A percentile compares a stretch with the other conserved stretches of the same genome.
These are phyloP conservation scores for Bombus breviceps DNA, from an alignment of 1,140 invertebrate genomes.

Conservation along the genomic window DNA sequence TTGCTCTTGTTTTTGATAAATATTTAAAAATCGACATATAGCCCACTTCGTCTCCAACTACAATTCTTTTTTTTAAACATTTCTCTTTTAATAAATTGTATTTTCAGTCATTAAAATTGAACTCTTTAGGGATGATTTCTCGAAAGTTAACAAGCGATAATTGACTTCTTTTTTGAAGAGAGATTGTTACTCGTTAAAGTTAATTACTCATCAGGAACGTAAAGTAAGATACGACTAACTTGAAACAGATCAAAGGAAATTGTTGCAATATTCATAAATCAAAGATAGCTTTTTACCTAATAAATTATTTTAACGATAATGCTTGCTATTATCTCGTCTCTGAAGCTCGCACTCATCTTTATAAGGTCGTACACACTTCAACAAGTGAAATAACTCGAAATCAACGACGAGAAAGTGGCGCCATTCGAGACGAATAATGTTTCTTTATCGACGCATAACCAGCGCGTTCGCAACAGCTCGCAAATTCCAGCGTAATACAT, in stretches of 20 bases:
- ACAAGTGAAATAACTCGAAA: slow-evolving; percentile 16
- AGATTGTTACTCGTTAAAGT: not conserved
- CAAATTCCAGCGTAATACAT: not conserved
- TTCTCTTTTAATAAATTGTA: not conserved
- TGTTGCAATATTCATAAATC: not conserved
- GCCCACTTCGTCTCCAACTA: not conserved
- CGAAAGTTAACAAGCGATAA: not conserved
- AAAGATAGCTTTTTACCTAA: not conserved
- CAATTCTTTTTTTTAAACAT: not conserved
- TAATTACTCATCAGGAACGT: not conserved
- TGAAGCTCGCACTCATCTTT: not conserved
- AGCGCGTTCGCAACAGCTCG: not conserved
- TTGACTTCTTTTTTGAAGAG: not conserved
- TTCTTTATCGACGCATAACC: slow-evolving; percentile 10
- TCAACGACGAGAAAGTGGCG: slow-evolving; percentile 10
- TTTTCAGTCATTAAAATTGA: not conserved
- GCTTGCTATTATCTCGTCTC: not conserved
- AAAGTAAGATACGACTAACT: not conserved
- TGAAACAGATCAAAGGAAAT: not conserved
- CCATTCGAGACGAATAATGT: slow-evolving; percentile 13
- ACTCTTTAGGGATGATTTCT: not conserved
- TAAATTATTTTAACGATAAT: not conserved
- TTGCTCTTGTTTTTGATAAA: slow-evolving; percentile 20
- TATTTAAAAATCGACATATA: not conserved
- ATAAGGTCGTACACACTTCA: too few species aligned